Percentiles rank a stretch among this genome's conserved stretches.
These are phyloP conservation scores for Drosophila micromelanica DNA, from an alignment of 1,140 invertebrate species.

Conservation along the genomic window DNA sequence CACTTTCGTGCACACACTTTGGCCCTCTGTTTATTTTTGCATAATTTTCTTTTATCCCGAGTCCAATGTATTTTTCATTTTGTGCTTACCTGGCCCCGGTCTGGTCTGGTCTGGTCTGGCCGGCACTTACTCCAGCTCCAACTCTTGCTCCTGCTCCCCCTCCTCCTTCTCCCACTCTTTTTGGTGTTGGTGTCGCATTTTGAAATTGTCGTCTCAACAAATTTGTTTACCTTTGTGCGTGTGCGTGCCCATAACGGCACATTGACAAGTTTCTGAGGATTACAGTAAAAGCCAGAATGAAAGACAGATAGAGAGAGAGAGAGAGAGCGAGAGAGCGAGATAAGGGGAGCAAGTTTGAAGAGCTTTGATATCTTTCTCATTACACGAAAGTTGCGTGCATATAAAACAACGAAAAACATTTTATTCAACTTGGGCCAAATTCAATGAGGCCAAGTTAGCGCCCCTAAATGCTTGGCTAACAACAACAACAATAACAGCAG, in stretches of 20 bases:
- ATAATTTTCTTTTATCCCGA: constrained; percentile 73
- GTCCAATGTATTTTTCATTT: constrained; percentile 77
- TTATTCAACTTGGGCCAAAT: constrained; percentile 42
- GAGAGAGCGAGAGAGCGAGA: too few species aligned
- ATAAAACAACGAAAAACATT: constrained; percentile 51
- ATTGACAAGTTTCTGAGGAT: constrained; percentile 50
- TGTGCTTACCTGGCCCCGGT: constrained; percentile 42
- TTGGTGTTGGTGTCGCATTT: constrained; percentile 32
- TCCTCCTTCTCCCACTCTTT: not conserved
- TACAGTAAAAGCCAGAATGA: constrained; percentile 3
- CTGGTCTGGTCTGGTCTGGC: constrained; percentile 9
- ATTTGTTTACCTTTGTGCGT: constrained; percentile 72
- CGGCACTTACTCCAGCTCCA: constrained; percentile 23
- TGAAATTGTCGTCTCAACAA: constrained; percentile 57
- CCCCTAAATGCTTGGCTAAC: constrained; percentile 34
- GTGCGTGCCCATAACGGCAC: constrained; percentile 41
- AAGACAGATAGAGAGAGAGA: not conserved
- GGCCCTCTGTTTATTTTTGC: constrained; percentile 69
- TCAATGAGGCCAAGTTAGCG: constrained; percentile 45
- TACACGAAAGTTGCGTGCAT: constrained; percentile 54
- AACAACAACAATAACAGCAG: constrained; percentile 7
- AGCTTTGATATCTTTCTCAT: constrained; percentile 61
- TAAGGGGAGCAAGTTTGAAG: too few species aligned
- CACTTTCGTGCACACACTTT: constrained; percentile 36
- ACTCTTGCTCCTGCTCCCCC: not conserved